These are phyloP conservation scores for Eleginops maclovinus DNA, from an alignment of 2,113 vertebrate genomes.

Conservation along the genomic window DNA sequence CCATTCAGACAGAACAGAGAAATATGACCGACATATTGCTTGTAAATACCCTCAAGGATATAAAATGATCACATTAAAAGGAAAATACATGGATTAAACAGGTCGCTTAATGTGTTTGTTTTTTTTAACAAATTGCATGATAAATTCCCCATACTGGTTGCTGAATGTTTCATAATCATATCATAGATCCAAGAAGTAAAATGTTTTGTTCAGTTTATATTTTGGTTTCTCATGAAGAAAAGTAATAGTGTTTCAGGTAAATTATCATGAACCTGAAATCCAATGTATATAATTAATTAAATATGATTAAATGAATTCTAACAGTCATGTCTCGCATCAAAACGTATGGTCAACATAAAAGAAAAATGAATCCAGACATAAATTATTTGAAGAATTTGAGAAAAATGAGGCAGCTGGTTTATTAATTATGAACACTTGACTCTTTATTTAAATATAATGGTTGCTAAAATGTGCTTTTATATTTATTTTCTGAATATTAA, in stretches of 20 bases:
- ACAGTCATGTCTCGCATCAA: not conserved
- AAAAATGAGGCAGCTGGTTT: not conserved
- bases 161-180: not conserved
- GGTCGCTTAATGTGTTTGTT: not conserved
- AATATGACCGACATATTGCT: conserved; percentile 8
- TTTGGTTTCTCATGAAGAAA: not conserved
- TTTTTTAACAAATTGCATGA: not conserved
- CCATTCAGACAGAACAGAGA: conserved; percentile 32
- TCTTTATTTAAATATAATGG: too few species aligned
- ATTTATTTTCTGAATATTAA: too few species aligned
- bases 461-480: too few species aligned
- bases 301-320: not conserved
- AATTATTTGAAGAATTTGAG: not conserved
- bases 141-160: not conserved
- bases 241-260: not conserved
- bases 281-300: not conserved
- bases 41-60: not conserved
- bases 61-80: not conserved
- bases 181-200: not conserved
- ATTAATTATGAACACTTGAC: not conserved
- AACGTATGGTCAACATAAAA: not conserved
- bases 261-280: not conserved
- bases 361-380: not conserved
- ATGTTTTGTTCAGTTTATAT: too few species aligned
- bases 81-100: not conserved